Conservation (phyloP, 2,797 vertebrate species). For the Ptychobarbus kaznakovi region DNA sequence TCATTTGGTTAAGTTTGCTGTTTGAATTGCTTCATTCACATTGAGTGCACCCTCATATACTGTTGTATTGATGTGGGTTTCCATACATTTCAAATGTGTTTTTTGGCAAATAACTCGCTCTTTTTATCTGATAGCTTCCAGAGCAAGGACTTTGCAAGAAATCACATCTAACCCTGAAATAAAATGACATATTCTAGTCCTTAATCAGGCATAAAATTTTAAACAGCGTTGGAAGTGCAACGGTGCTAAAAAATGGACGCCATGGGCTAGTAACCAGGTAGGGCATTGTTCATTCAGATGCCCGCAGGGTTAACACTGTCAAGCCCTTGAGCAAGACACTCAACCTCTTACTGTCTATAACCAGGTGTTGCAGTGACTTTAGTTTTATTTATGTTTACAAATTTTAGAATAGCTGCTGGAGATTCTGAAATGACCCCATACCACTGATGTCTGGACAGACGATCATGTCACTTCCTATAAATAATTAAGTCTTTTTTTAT, state of each 20-base stretch:
- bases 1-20: conserved; percentile 26
- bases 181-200: conserved; percentile 13
- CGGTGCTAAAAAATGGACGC: conserved; percentile 27
- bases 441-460: background rate
- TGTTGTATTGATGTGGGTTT: conserved; percentile 24
- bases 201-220: conserved; percentile 17
- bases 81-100: background rate
- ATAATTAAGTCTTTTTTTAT: conserved; percentile 1
- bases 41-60: background rate
- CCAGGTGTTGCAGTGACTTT: background rate
- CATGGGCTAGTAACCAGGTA: conserved; percentile 35
- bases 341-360: conserved; percentile 16
- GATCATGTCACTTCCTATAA: background rate
- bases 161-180: conserved; percentile 2
- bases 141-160: background rate
- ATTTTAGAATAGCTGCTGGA: background rate
- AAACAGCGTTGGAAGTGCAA: conserved; percentile 43
- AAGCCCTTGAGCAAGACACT: conserved; percentile 37
- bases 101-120: conserved; percentile 14
- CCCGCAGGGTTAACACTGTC: conserved; percentile 39
- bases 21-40: conserved; percentile 23
- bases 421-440: background rate
- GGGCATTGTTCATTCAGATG: conserved; percentile 33
- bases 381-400: conserved; percentile 3
- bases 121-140: conserved; percentile 2